phyloP scores from a whole-genome alignment of 2,113 vertebrate species.

The Ammodytes marinus region DNA sequence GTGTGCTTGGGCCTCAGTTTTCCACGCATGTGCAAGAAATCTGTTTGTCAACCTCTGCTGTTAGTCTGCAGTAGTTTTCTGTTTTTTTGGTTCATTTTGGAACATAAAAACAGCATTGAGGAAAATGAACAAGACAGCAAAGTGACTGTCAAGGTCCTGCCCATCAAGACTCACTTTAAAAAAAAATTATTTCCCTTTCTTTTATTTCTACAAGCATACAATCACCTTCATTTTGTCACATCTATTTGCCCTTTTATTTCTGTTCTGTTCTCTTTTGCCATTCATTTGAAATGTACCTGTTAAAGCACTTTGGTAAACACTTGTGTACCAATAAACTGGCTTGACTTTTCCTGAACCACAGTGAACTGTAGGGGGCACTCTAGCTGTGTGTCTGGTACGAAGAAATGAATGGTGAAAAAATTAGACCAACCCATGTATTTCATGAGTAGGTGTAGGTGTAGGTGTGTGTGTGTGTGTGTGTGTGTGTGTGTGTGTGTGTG shows the following conservation, averaged over 20 bases:
- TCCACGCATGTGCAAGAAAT: no score
- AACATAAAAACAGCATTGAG: no score
- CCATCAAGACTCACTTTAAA: neutral
- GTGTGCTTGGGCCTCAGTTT: no score
- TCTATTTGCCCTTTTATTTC: neutral
- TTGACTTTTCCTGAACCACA: neutral
- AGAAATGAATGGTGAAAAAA: constrained; percentile 2
- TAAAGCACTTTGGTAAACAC: neutral
- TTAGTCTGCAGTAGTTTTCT: no score
- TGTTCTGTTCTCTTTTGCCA: neutral
- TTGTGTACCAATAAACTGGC: neutral
- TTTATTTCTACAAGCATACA: no score
- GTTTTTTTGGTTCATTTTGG: no score
- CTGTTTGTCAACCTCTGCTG: no score
- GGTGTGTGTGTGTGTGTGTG: neutral
- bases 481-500: neutral
- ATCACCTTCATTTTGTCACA: neutral
- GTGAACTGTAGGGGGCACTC: constrained; percentile 44
- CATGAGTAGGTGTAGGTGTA: neutral
- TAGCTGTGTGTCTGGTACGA: neutral
- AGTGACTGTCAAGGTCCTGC: neutral
- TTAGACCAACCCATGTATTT: neutral
- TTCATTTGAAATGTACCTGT: neutral
- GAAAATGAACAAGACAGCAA: no score
- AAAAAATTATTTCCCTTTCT: neutral